These are phyloP conservation scores for Alsophila aescularia DNA, from an alignment of 2,888 invertebrate genomes.

Conservation along the genomic window DNA sequence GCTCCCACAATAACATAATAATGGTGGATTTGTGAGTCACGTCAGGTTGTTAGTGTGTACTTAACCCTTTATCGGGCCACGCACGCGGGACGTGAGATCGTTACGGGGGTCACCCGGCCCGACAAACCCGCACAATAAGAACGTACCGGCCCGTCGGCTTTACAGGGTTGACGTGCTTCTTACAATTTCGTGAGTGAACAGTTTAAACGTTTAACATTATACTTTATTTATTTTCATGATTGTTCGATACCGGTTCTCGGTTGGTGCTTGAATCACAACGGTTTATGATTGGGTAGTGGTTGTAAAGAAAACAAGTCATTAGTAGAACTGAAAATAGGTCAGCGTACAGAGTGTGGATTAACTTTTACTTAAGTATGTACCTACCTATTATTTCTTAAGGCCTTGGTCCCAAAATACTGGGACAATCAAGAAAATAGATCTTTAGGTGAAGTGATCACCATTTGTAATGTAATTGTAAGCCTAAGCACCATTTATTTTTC, in stretches of 20 bases:
- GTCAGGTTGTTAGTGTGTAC: conserved; percentile 83
- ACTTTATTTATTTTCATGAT: conserved; percentile 35
- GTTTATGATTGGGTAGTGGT: conserved; percentile 2
- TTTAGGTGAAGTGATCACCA: no score
- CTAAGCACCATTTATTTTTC: no score
- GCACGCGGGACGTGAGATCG: conserved; percentile 83
- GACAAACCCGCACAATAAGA: conserved; percentile 51
- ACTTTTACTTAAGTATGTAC: no score
- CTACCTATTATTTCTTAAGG: no score
- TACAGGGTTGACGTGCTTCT: conserved; percentile 34
- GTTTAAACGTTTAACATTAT: conserved; percentile 35
- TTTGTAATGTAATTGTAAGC: no score
- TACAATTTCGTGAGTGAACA: conserved; percentile 37
- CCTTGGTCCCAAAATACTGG: no score
- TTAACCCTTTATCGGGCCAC: conserved; percentile 84
- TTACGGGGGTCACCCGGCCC: conserved; percentile 70
- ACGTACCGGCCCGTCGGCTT: conserved; percentile 16
- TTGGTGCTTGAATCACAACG: conserved; percentile 15
- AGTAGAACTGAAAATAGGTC: not conserved
- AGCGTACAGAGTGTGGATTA: no score
- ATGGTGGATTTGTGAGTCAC: conserved; percentile 84
- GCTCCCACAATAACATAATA: conserved; percentile 84
- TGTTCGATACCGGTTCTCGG: conserved; percentile 30
- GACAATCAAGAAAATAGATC: no score
- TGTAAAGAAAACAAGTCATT: conserved; percentile 5